Conservation (phyloP, 2,888 invertebrate species). For the Nymphalis polychloros region DNA sequence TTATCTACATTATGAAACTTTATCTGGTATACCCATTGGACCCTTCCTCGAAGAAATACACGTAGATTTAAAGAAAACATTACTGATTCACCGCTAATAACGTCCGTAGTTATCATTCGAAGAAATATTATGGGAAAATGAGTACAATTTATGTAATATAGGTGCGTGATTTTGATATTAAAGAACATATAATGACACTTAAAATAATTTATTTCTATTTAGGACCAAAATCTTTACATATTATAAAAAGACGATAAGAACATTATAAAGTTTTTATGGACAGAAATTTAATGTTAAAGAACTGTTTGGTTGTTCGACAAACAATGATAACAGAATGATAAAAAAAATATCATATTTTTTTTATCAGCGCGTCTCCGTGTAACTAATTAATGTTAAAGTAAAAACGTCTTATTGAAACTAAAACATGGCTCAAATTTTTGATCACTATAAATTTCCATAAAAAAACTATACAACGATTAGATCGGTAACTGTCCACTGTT, state of each 20-base stretch:
- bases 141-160: not conserved
- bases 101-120: not conserved
- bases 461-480: conserved; percentile 6
- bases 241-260: not conserved
- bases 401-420: conserved; percentile 10
- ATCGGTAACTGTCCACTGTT: conserved; percentile 1
- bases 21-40: conserved; percentile 69
- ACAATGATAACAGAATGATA: conserved; percentile 47
- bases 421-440: conserved; percentile 3
- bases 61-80: conserved; percentile 50
- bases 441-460: conserved; percentile 6
- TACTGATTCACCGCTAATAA: conserved; percentile 54
- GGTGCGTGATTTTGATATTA: not conserved
- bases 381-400: conserved; percentile 10
- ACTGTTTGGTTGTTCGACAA: conserved; percentile 48
- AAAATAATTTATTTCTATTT: not conserved
- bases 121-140: conserved; percentile 3
- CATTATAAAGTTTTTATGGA: not conserved
- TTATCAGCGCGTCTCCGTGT: conserved; percentile 8
- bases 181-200: not conserved
- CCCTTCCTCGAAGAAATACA: conserved; percentile 59
- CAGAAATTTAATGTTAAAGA: conserved; percentile 42
- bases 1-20: conserved; percentile 80
- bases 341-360: conserved; percentile 36
- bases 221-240: not conserved